Evolutionary conservation across 2,113 vertebrate genomes (phyloP).

Genomic region (Platichthys stellatus): DNA sequence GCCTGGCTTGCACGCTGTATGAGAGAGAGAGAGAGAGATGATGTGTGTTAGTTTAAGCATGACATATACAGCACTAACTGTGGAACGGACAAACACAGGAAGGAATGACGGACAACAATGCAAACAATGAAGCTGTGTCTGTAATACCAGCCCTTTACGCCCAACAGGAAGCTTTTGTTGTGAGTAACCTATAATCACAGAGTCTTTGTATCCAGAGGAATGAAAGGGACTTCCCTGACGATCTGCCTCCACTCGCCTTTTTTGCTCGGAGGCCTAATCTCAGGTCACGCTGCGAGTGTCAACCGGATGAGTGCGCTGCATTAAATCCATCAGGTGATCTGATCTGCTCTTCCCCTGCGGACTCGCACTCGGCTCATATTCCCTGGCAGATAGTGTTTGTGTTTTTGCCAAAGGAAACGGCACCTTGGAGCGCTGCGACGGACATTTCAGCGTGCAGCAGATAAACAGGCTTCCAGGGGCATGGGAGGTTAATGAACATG

Average conservation of each 20-base stretch:
- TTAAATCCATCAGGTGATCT: conserved; percentile 67
- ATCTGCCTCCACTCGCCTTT: conserved; percentile 71
- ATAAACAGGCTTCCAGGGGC: conserved; percentile 69
- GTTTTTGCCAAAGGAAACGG: conserved; percentile 69
- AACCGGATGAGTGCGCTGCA: conserved; percentile 64
- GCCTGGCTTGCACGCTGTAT: conserved; percentile 87
- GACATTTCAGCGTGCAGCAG: conserved; percentile 42
- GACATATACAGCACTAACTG: conserved; percentile 27
- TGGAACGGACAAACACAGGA: conserved; percentile 68
- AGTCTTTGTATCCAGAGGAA: conserved; percentile 70
- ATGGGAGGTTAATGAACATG: conserved; percentile 69
- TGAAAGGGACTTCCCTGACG: conserved; percentile 76
- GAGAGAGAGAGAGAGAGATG: conserved; percentile 23
- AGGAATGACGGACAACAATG: conserved; percentile 62
- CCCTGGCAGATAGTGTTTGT: conserved; percentile 51
- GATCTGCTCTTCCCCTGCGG: conserved; percentile 49
- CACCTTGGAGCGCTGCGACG: conserved; percentile 25
- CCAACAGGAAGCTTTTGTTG: conserved; percentile 74
- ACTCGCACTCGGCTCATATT: conserved; percentile 37
- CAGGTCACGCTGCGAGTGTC: conserved; percentile 61
- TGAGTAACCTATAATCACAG: conserved; percentile 72
- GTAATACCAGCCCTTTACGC: conserved; percentile 46
- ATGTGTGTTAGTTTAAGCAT: conserved; percentile 48
- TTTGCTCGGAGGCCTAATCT: conserved; percentile 68
- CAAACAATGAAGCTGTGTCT: conserved; percentile 68